A percentile compares a stretch with the other conserved stretches of the same genome.
Evolutionary conservation across 2,888 invertebrate genomes (phyloP).

Genomic region (Hirtodrosophila cameraria): DNA sequence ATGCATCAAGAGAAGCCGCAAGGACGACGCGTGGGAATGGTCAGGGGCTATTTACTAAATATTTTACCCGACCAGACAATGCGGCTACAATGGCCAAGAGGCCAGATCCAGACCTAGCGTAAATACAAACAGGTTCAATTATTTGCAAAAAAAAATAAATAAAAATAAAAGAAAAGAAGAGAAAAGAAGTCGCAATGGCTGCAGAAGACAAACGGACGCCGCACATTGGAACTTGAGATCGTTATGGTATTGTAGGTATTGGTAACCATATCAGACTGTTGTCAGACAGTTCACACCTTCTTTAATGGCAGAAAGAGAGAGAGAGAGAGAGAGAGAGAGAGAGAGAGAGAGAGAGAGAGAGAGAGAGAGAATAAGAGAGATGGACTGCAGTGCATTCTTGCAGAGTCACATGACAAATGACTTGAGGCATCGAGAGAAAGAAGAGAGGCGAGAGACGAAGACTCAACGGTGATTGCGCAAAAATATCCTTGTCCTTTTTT

Average conservation of each 20-base stretch:
- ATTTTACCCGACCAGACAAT: constrained; percentile 67
- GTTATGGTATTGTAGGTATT: constrained; percentile 1
- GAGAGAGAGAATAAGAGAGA: background rate
- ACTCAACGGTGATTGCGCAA: constrained; percentile 70
- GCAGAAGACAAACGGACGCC: constrained; percentile 58
- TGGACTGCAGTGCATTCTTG: constrained; percentile 43
- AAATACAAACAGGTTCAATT: constrained; percentile 74
- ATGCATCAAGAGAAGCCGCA: constrained; percentile 63
- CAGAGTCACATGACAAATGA: constrained; percentile 78
- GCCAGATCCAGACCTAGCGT: constrained; percentile 19
- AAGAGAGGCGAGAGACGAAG: constrained; percentile 11
- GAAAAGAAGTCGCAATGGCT: constrained; percentile 46
- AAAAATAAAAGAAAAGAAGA: constrained; percentile 9
- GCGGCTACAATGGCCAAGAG: constrained; percentile 50
- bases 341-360: background rate
- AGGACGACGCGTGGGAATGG: constrained; percentile 61
- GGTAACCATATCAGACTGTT: background rate
- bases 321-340: background rate
- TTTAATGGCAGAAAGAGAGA: constrained; percentile 30
- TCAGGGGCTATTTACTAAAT: constrained; percentile 69
- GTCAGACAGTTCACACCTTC: constrained; percentile 55
- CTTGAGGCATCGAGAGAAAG: constrained; percentile 16
- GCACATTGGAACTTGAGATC: constrained; percentile 25
- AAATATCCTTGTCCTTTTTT: constrained; percentile 60
- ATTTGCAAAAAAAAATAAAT: constrained; percentile 56